Evolutionary conservation across 2,113 vertebrate genomes (phyloP), one percentile per base, ranked within the genome.

Genomic region (Numida meleagris): DNA sequence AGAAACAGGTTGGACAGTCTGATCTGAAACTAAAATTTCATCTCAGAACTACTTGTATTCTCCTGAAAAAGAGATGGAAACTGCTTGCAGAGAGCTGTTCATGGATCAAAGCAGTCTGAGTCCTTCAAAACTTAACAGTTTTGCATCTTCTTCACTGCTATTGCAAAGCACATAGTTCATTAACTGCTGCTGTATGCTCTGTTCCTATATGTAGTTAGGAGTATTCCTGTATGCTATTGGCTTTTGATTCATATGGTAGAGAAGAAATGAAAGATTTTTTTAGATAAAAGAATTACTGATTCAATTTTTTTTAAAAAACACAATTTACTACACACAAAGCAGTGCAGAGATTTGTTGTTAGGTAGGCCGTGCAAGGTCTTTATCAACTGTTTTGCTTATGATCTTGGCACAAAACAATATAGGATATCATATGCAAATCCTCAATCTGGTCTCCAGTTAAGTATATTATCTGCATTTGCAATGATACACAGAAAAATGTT

Each of bases 391-490:
- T 89, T 82, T 29, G 36, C 6, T 68, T 78, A 11, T 15, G 23
- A 17, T 79, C 24, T 14, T 27, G 24, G 27, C 42, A 78, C 17
- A 81, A 74, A 94, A 40, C 18, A 33, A 4, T 27, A 72, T 78
- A 38, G 87, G 40, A 55, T 65, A 24, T 71, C 23, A 7, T 36
- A 46, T 42, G 42, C 50, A 90, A 88, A 93, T 83, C 75, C 24
- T 16, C 1, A 4, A 1, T 77, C 40, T 76, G 33, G 17, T 78
- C 74, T 85, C 20, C 20, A 40, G 59, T 85, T 63, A 23, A 91
- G 51, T 58, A 57, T 79, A 25, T 87, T 77, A 79, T 36, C n/a
- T 81, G 83, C 42, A 75, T 93, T 96, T 92, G 24, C 61, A 83
- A 8, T 59, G 70, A 40, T 91, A 59, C 2, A 2, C 19, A 33